Evolutionary conservation across 2,797 vertebrate genomes (phyloP).

Genomic region (Acipenser ruthenus): DNA sequence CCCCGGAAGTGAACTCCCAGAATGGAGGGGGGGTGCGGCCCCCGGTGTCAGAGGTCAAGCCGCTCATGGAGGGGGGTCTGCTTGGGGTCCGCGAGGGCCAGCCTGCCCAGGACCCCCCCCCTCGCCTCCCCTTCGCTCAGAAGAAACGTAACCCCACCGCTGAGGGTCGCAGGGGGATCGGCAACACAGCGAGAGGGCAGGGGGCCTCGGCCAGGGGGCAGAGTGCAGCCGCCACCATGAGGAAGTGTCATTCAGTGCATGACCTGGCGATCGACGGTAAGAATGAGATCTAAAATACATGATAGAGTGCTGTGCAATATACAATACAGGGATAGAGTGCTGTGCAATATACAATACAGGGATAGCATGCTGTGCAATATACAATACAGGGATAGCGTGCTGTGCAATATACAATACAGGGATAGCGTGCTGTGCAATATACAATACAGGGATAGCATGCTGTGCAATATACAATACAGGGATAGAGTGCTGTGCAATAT

Average conservation of each 20-base stretch:
- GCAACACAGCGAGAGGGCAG: slow-evolving; percentile 33
- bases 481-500: no score
- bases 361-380: no score
- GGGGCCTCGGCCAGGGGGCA: slow-evolving; percentile 37
- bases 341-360: no score
- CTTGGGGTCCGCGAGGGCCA: slow-evolving; percentile 14
- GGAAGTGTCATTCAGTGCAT: slow-evolving; percentile 81
- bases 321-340: no score
- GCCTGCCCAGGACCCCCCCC: slow-evolving; percentile 4
- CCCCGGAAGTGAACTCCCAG: slow-evolving; percentile 21
- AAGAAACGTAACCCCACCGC: slow-evolving; percentile 50
- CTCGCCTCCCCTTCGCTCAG: slow-evolving; percentile 34
- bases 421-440: no score
- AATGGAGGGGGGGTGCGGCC: slow-evolving; percentile 19
- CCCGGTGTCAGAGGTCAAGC: slow-evolving; percentile 49
- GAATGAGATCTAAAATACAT: slow-evolving; percentile 18
- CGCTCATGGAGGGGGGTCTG: slow-evolving; percentile 38
- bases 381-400: no score
- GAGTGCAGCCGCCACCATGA: slow-evolving; percentile 42
- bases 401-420: no score
- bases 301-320: no score
- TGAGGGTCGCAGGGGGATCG: slow-evolving; percentile 47
- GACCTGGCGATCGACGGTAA: slow-evolving; percentile 75
- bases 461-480: no score
- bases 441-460: no score